Evolutionary conservation across 2,888 invertebrate species (phyloP), one percentile per base, ranked within the genome.

Genomic region (Hypolimnas misippus): DNA sequence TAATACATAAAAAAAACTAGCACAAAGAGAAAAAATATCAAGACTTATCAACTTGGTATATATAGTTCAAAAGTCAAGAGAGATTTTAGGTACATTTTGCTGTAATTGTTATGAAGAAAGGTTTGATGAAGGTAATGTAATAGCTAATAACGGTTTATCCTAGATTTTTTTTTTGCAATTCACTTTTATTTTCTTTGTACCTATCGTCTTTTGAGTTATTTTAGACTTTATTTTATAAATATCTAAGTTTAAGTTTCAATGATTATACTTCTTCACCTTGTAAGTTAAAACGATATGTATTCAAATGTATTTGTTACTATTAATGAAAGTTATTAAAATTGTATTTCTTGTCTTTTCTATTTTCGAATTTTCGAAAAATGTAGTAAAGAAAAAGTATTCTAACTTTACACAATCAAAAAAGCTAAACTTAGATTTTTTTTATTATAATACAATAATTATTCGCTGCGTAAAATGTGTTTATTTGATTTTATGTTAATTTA

Each of bases 11-110:
- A 25, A n/a, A 49, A 29, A 38, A 5, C 5, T 5, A 46, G 44
- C 53, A 54, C n/a, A 54, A 38, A n/a, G 7, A 16, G 17, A 25
- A n/a, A 3, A 49, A 49, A 16, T 49, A 49, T 49, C 49, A 49
- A 49, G 49, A 49, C 49, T 19, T 33, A 49, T 31, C 44, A 51
- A 52, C 31, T 8, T 52, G 31, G 57, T 51, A 38, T 35, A 53
- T 51, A 55, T 46, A 17, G 53, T 60, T 53, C 53, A 49, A 57
- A 16, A 8, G 31, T 31, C 12, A 12, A 55, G 35, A 52, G 51
- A 59, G 14, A 31, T 52, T 58, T 58, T 55, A 63, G 40, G 51
- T 59, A 59, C 35, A n/a, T 59, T 49, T 63, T 57, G 49, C 53
- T 53, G 53, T 57, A 56, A 62, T 51, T 40, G 50, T 56, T 61